Conservation (phyloP, 2,797 vertebrate genomes). For the Erpetoichthys calabaricus region DNA sequence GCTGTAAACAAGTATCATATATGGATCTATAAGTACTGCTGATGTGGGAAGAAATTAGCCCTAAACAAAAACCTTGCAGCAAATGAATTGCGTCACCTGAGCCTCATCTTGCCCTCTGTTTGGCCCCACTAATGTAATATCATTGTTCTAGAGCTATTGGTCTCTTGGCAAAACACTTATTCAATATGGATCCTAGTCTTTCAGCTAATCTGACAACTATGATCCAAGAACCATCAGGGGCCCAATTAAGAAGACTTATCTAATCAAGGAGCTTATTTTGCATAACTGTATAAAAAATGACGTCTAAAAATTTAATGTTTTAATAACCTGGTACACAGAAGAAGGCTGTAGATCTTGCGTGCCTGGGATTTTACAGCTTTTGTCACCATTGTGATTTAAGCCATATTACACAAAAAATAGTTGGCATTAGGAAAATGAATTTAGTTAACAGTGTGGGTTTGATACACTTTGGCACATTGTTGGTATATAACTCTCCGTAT, state of each 20-base stretch:
- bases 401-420: too few species aligned
- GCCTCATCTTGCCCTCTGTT: slow-evolving; percentile 71
- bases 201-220: slow-evolving; percentile 71
- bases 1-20: slow-evolving; percentile 77
- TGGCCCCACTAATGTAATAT: slow-evolving; percentile 66
- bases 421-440: too few species aligned
- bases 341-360: slow-evolving; percentile 70
- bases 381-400: slow-evolving; percentile 59
- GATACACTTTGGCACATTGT: too few species aligned
- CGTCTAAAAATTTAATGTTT: slow-evolving; percentile 75
- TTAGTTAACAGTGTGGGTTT: too few species aligned
- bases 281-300: slow-evolving; percentile 79
- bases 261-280: slow-evolving; percentile 87
- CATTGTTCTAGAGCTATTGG: slow-evolving; percentile 71
- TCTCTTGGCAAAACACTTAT: slow-evolving; percentile 60
- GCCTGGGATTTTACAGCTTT: slow-evolving; percentile 68
- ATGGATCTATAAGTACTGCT: slow-evolving; percentile 64
- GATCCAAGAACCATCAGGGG: slow-evolving; percentile 80
- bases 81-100: slow-evolving; percentile 82
- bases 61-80: slow-evolving; percentile 58
- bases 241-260: slow-evolving; percentile 88
- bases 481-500: too few species aligned
- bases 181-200: slow-evolving; percentile 55
- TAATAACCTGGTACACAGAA: slow-evolving; percentile 80
- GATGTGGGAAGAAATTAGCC: slow-evolving; percentile 61